phyloP scores from a whole-genome alignment of 2,797 vertebrate species.

The Harpagifer antarcticus region DNA sequence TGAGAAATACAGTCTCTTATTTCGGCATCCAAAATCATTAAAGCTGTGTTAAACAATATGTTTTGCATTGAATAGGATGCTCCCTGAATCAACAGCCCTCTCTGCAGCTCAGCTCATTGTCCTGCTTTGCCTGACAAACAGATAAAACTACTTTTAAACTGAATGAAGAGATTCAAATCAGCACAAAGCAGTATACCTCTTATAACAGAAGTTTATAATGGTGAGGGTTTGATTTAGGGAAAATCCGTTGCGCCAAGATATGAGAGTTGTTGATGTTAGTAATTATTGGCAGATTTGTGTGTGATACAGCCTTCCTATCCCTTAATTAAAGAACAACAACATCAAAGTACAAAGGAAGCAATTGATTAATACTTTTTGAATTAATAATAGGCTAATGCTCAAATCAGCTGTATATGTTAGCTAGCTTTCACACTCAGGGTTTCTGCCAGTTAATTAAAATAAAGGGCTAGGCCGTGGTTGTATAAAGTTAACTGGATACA shows the following conservation, averaged over 20 bases:
- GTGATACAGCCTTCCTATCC: no score
- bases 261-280: not conserved
- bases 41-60: constrained; percentile 70
- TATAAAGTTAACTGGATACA: no score
- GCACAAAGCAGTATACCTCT: not conserved
- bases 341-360: no score
- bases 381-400: no score
- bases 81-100: constrained; percentile 45
- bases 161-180: not conserved
- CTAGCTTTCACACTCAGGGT: not conserved
- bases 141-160: not conserved
- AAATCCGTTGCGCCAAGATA: no score
- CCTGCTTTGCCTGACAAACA: constrained; percentile 18
- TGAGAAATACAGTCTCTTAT: constrained; percentile 69
- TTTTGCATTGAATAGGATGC: constrained; percentile 57
- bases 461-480: no score
- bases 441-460: no score
- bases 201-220: not conserved
- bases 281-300: not conserved
- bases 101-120: constrained; percentile 20
- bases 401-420: no score
- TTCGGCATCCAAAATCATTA: constrained; percentile 68
- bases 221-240: not conserved
- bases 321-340: no score
- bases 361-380: no score